Evolutionary conservation across 2,113 vertebrate species (phyloP).

Genomic region (western clawed frog (Xenopus tropicalis)): DNA sequence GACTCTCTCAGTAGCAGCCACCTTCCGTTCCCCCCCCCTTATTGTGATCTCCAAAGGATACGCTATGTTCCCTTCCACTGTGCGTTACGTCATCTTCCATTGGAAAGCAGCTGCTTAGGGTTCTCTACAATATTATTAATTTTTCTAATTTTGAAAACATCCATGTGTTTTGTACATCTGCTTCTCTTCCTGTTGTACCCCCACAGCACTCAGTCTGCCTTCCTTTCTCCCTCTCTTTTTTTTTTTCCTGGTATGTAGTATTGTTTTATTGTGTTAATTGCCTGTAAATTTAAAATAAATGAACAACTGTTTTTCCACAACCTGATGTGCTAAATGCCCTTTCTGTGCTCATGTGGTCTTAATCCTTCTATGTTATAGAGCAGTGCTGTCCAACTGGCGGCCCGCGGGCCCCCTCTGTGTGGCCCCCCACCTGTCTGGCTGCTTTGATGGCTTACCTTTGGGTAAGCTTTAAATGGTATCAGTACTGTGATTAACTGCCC

Average conservation of each 20-base stretch:
- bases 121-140: neutral
- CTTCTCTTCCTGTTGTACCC: too few relatives aligned
- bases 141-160: neutral
- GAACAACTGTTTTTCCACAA: neutral
- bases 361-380: too few relatives aligned
- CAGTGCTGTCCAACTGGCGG: too few relatives aligned
- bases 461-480: too few relatives aligned
- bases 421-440: too few relatives aligned
- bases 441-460: too few relatives aligned
- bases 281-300: constrained; percentile 8
- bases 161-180: neutral
- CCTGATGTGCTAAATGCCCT: neutral
- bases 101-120: neutral
- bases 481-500: too few relatives aligned
- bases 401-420: too few relatives aligned
- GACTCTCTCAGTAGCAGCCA: neutral
- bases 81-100: neutral
- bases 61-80: neutral
- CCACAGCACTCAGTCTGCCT: neutral
- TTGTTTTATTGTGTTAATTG: neutral
- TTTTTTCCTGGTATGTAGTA: neutral
- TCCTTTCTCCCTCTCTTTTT: neutral
- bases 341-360: neutral
- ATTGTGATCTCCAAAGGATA: neutral
- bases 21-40: neutral